Base-by-base conservation (phyloP, 2,113 vertebrate species). In the Cyanoliseus patagonus region DNA sequence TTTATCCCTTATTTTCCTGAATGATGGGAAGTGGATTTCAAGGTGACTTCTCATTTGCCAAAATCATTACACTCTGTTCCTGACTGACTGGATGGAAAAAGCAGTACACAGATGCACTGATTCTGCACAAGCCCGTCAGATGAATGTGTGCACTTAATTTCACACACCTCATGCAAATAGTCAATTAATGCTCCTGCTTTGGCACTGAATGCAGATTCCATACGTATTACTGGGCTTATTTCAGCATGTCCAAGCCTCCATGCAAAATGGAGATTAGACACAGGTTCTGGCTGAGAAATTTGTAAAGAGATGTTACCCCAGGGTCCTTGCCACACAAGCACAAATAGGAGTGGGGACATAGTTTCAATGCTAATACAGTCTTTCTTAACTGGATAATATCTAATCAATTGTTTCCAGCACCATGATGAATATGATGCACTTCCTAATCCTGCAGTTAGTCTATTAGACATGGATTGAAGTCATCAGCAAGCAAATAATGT, bases 401-500 rank as follows among this genome's bases (percentile, higher is more conserved):
- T 67, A 95, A 96, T 97, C 88, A 76, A 97, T 97, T 90, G 76
- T 94, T 95, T 90, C 95, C 93, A 95, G 84, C 3, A 8, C 87
- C 72, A 62, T 85, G 94, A 63, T 86, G 85, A 84, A 52, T 81
- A 16, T 9, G 41, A 55, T 59, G 83, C 66, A 35, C 79, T 92
- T 84, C 72, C 83, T 94, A 87, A 84, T 85, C 74, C 67, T 80
- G 53, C 80, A 83, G 49, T 57, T 83, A 85, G 74, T 59, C 66
- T 86, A 27, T 94, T 76, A 96, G 94, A 62, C 85, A 72, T 55
- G 78, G 68, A 24, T 22, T 78, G 96, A 37, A 88, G 61, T 14
- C 53, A n/a, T 37, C 86, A 95, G 61, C 70, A 42, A 20, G 87
- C 46, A 67, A 84, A 76, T 73, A 37, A 86, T 75, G 52, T 47